Percentiles rank a stretch among this genome's conserved stretches.
phyloP scores from a whole-genome alignment of 92 coral and sea anemone species.

The Palythoa grandis region DNA sequence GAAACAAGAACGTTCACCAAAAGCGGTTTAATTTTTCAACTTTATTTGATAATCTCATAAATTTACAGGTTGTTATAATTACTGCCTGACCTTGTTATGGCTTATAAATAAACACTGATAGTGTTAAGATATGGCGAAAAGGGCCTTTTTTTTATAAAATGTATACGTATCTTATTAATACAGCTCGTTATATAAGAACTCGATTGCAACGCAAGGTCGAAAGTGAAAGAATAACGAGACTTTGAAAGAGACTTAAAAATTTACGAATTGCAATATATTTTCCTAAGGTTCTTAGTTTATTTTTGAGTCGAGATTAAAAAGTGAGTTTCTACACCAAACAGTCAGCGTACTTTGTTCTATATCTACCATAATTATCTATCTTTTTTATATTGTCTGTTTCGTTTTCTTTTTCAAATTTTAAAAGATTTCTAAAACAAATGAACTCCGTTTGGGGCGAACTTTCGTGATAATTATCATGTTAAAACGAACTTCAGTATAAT shows the following conservation, averaged over 20 bases:
- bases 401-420: not conserved
- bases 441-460: not conserved
- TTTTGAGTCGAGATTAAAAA: not conserved
- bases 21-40: not conserved
- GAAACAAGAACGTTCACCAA: too few species aligned
- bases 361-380: not conserved
- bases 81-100: not conserved
- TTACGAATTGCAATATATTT: not conserved
- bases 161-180: not conserved
- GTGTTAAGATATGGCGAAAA: too few species aligned
- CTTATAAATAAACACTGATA: constrained; percentile 18
- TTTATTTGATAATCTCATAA: constrained; percentile 26
- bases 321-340: not conserved
- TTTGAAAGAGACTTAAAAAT: not conserved
- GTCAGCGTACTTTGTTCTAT: not conserved
- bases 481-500: not conserved
- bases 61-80: constrained; percentile 1
- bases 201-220: not conserved
- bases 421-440: not conserved
- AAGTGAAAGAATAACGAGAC: not conserved
- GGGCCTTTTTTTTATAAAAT: not conserved
- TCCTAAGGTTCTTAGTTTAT: not conserved
- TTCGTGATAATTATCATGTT: not conserved
- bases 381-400: not conserved
- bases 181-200: not conserved